These are phyloP conservation scores for Naja naja DNA, from an alignment of 2,113 vertebrate species.

Conservation along the genomic window DNA sequence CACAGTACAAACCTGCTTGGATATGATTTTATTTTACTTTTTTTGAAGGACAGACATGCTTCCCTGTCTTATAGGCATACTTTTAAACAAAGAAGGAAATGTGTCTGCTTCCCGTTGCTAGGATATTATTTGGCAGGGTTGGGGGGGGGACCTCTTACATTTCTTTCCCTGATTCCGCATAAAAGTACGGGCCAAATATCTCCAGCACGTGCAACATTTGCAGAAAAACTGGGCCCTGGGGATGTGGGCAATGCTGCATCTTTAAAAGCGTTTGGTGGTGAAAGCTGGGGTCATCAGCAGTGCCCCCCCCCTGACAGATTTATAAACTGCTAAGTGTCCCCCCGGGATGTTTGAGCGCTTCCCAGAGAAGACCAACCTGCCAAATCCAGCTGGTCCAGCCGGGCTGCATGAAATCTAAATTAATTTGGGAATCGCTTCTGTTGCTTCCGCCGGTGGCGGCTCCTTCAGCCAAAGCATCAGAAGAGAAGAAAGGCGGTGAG, in stretches of 20 bases:
- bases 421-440: conserved; percentile 63
- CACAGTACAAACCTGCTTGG: not conserved
- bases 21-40: not conserved
- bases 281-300: conserved; percentile 48
- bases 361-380: conserved; percentile 53
- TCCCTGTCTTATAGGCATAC: too few species aligned
- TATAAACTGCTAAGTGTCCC: conserved; percentile 90
- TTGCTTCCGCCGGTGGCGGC: not conserved
- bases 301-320: conserved; percentile 75
- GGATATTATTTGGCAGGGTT: not conserved
- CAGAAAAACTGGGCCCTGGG: not conserved
- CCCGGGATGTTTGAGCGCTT: conserved; percentile 68
- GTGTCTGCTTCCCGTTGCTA: not conserved
- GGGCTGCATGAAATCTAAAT: conserved; percentile 66
- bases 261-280: conserved; percentile 9
- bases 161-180: not conserved
- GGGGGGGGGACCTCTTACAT: not conserved
- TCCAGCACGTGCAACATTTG: not conserved
- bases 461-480: not conserved
- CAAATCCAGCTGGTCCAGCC: conserved; percentile 60
- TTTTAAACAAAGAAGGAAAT: not conserved
- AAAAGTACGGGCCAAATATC: conserved; percentile 20
- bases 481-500: not conserved
- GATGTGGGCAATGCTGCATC: conserved; percentile 26
- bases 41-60: not conserved